Evolutionary conservation across 2,888 invertebrate genomes (phyloP).

Genomic region (Alcis repandata): DNA sequence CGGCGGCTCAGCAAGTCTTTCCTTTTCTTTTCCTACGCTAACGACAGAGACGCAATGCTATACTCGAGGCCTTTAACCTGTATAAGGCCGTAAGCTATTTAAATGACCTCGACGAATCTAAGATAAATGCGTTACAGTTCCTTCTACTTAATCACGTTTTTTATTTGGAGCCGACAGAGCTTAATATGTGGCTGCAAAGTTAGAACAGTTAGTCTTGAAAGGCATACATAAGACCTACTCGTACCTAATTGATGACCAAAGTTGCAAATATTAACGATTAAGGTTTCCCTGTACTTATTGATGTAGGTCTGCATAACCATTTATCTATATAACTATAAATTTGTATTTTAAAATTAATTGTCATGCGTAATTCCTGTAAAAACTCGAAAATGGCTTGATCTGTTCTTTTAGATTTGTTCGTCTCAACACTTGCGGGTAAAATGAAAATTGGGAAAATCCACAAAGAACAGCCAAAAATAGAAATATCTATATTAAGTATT

Average conservation of each 20-base stretch:
- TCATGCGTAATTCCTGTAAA: no score
- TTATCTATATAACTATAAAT: no score
- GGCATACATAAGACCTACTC: conserved; percentile 17
- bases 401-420: no score
- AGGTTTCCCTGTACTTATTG: not conserved
- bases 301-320: not conserved
- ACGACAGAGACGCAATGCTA: conserved; percentile 26
- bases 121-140: conserved; percentile 39
- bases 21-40: conserved; percentile 20
- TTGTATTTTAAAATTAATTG: no score
- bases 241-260: conserved; percentile 22
- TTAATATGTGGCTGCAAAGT: conserved; percentile 18
- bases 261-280: conserved; percentile 15
- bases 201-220: conserved; percentile 28
- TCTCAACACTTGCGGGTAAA: no score
- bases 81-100: conserved; percentile 38
- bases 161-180: conserved; percentile 15
- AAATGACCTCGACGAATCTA: conserved; percentile 37
- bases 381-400: no score
- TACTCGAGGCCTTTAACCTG: conserved; percentile 35
- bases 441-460: no score
- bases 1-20: conserved; percentile 26
- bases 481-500: no score
- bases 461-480: no score
- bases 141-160: conserved; percentile 33